Evolutionary conservation across 2,113 vertebrate genomes (phyloP), one percentile per base, ranked within the genome.

Genomic region (Brevimyrus niger): DNA sequence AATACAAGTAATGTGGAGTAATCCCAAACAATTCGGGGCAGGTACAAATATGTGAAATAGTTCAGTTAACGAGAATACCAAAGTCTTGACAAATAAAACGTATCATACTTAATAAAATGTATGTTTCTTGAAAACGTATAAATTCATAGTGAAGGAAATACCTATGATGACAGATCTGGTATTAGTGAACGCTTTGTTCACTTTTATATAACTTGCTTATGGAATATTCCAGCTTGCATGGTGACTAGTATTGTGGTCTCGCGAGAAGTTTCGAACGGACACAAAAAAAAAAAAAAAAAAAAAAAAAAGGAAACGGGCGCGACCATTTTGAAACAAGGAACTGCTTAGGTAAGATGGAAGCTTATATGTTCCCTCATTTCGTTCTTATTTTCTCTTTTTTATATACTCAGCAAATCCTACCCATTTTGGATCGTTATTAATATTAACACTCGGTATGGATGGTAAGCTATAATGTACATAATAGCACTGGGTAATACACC

Each of bases 311-410:
- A 96, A 96, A 95, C 95, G 92, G 94, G 93, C 95, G 95, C 95
- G 94, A 96, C 96, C 96, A 96, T 96, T 96, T 96, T 96, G 95
- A 95, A 96, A 95, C 42, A 90, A 93, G 92, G 93, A 95, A 95
- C 94, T 93, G 95, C 91, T 92, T 92, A 94, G 96, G 96, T 96
- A 96, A 96, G 95, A 96, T 96, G 96, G 96, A 94, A 95, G 94
- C 15, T 51, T 10, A 17, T 31, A 13, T 85, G 91, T 94, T 92
- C 89, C 44, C 89, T 46, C 38, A 38, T 9, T 61, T 90, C 89
- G 90, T 88, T 82, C 55, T 86, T 0, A 4, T 44, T 23, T 55
- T 87, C 44, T 90, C 85, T 50, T 53, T 89, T 35, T 50, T 15
- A 6, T 35, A 27, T 17, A 80, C 21, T 42, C 69, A 84, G 27